Base-by-base conservation (phyloP, 2,888 invertebrate species). In the Patella pellucida region DNA sequence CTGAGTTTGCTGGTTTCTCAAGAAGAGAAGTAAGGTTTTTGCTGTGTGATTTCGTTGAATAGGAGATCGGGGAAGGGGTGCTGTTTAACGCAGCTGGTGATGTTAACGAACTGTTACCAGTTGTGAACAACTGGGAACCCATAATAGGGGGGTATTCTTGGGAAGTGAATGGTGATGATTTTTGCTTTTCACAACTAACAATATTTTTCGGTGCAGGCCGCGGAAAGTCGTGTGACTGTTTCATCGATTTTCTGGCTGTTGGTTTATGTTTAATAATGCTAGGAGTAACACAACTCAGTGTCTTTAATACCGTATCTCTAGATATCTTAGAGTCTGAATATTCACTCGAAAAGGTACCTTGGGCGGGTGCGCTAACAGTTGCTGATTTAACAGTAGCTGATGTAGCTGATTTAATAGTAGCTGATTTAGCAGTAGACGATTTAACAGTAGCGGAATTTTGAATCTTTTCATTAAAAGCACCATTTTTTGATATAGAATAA, bases 401-500 rank as follows among this genome's bases (percentile, higher is more conserved):
- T n/a, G n/a, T n/a, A n/a, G n/a, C n/a, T n/a, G n/a, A n/a, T n/a
- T n/a, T n/a, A n/a, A n/a, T n/a, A n/a, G n/a, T n/a, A n/a, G n/a
- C n/a, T n/a, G n/a, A 31, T 68, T 74, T 74, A 31, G 15, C 12
- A 16, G 7, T 62, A 11, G n/a, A 1, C 9, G n/a, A 19, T 62
- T 62, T 23, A 11, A 14, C 62, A 52, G 54, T 62, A 68, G 0
- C 16, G 19, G 19, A n/a, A 51, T 15, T 67, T n/a, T 73, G 72
- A 19, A 15, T 56, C 50, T 78, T 78, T 41, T 78, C 78, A 16
- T 52, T 51, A 67, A 76, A 78, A 50, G 68, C 68, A 14, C 72
- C 76, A 23, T 56, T 70, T 41, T 69, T 68, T 4, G 78, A 78
- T 19, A 78, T 75, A 67, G 83, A 84, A 27, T 78, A 79, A 15